phyloP scores from a whole-genome alignment of 2,113 vertebrate genomes.

The Fukomys damarensis region DNA sequence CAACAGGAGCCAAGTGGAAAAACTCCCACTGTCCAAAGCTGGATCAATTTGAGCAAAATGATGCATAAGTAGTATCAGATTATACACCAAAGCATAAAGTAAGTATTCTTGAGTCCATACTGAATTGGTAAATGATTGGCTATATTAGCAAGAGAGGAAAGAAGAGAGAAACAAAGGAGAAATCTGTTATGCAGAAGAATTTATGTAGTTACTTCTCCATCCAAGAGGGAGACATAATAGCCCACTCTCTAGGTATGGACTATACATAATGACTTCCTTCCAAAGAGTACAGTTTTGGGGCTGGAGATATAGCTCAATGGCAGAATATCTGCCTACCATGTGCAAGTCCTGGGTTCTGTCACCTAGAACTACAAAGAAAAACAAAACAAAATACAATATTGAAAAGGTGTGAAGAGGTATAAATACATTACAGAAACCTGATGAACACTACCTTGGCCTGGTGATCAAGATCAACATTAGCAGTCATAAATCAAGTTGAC shows the following conservation, averaged over 20 bases:
- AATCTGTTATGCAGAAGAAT: not conserved
- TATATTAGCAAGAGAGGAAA: not conserved
- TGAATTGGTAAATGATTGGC: not conserved
- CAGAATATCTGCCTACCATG: too few relatives aligned
- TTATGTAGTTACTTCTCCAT: not conserved
- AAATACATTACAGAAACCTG: not conserved
- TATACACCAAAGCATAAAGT: not conserved
- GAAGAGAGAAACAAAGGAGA: not conserved
- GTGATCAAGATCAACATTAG: not conserved
- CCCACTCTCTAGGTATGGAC: not conserved
- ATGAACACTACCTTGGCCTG: not conserved
- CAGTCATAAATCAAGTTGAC: not conserved
- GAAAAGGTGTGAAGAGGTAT: not conserved
- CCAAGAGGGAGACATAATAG: not conserved
- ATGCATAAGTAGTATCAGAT: not conserved
- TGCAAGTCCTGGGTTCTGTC: too few relatives aligned
- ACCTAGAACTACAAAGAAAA: too few relatives aligned
- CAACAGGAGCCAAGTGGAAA: not conserved
- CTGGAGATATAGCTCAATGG: too few relatives aligned
- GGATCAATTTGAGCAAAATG: not conserved
- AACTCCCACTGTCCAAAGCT: not conserved
- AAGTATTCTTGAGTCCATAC: not conserved
- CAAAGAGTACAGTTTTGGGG: not conserved
- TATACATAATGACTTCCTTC: not conserved
- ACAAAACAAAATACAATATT: not conserved